Evolutionary conservation across 2,888 invertebrate genomes (phyloP).

Genomic region (Platycnemis pennipes): DNA sequence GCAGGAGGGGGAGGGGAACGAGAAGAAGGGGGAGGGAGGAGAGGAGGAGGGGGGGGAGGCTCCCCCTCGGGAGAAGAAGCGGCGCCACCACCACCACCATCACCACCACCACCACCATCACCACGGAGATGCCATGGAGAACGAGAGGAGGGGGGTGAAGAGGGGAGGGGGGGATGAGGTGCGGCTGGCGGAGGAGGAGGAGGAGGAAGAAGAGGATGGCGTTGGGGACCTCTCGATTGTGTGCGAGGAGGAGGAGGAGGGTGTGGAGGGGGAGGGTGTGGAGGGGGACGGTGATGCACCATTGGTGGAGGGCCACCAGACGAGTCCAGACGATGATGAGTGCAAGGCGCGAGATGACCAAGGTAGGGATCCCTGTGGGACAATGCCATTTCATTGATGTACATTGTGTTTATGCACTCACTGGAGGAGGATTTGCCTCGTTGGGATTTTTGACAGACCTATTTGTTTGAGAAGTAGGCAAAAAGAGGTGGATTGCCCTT

Average conservation of each 20-base stretch:
- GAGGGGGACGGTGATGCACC: constrained; percentile 65
- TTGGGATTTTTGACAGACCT: too few species aligned
- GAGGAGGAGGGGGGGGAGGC: constrained; percentile 58
- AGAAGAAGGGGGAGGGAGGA: constrained; percentile 27
- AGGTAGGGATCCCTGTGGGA: too few species aligned
- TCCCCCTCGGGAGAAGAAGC: constrained; percentile 24
- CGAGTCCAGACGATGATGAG: constrained; percentile 29
- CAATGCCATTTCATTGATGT: too few species aligned
- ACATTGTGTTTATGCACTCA: too few species aligned
- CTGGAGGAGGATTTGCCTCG: too few species aligned
- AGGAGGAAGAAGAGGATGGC: constrained; percentile 66
- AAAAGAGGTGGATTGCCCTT: too few species aligned
- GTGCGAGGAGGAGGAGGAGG: constrained; percentile 66
- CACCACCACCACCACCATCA: constrained; percentile 2
- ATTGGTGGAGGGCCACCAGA: neutral
- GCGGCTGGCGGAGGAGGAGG: constrained; percentile 62
- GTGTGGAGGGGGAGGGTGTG: constrained; percentile 74
- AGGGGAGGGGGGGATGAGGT: constrained; percentile 62
- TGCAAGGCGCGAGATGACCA: constrained; percentile 37
- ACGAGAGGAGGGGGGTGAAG: neutral
- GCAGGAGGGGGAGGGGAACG: constrained; percentile 45
- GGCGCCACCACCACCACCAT: constrained; percentile 37
- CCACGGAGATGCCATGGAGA: neutral
- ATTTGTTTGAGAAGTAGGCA: too few species aligned
- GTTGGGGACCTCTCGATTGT: constrained; percentile 59